Evolutionary conservation across 2,888 invertebrate species (phyloP).

Genomic region (Oscheius sp.): DNA sequence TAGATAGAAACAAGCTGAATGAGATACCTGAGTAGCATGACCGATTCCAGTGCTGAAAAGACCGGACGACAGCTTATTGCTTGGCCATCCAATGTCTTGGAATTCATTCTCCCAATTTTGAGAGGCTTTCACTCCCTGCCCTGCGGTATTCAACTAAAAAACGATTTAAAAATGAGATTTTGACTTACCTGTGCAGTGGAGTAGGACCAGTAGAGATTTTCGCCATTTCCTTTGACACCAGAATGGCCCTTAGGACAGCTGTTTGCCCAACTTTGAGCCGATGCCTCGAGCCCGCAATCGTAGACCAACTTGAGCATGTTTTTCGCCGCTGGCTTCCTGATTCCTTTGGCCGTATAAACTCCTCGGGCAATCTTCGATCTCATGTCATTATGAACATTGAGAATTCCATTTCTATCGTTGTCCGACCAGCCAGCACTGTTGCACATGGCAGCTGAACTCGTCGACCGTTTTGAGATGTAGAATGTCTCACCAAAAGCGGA

Average conservation of each 20-base stretch:
- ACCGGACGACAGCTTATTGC: not conserved
- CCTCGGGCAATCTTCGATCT: conserved; percentile 14
- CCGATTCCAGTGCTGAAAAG: conserved; percentile 23
- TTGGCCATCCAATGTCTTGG: conserved; percentile 29
- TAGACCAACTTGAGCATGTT: conserved; percentile 13
- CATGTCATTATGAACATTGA: conserved; percentile 4
- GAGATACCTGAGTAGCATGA: conserved; percentile 28
- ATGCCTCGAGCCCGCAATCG: conserved; percentile 4
- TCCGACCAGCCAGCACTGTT: not conserved
- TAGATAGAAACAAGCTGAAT: conserved; percentile 29
- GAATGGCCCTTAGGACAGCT: not conserved
- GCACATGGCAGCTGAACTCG: too few species aligned
- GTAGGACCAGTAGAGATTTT: too few species aligned
- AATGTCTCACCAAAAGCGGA: too few species aligned
- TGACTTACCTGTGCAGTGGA: too few species aligned
- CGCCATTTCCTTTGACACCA: too few species aligned
- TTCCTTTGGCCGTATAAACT: conserved; percentile 5
- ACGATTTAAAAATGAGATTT: not conserved
- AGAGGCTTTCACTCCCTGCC: conserved; percentile 12
- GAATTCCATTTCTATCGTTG: conserved; percentile 1
- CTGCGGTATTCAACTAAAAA: not conserved
- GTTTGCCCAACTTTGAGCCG: conserved; percentile 13
- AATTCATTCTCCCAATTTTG: conserved; percentile 21
- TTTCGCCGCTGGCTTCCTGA: not conserved
- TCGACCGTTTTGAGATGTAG: too few species aligned